A percentile compares a stretch with the other conserved stretches of the same genome.
Conservation (phyloP, 2,888 invertebrate species). For the Tuberolachnus salignus region DNA sequence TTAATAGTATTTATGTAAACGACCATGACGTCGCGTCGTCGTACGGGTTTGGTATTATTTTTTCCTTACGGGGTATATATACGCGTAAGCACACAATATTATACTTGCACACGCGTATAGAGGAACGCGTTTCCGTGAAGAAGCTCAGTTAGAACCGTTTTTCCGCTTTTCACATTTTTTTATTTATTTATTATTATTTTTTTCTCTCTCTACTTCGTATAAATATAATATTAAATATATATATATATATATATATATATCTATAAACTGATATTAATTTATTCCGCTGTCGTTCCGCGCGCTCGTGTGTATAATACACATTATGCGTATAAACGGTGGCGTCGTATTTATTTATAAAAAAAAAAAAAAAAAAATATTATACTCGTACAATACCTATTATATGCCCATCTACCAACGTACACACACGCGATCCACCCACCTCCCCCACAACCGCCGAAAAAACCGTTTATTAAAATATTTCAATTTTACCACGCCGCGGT, state of each 20-base stretch:
- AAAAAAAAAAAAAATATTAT: not conserved
- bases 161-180: conserved; percentile 13
- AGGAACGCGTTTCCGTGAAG: conserved; percentile 41
- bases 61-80: not conserved
- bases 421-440: conserved; percentile 46
- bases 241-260: no score
- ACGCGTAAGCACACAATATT: not conserved
- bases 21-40: no score
- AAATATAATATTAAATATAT: conserved; percentile 6
- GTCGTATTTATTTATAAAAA: no score
- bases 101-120: no score
- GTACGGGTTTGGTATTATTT: not conserved
- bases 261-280: no score
- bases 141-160: conserved; percentile 53
- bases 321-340: no score
- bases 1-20: no score
- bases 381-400: not conserved
- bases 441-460: conserved; percentile 24
- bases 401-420: not conserved
- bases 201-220: not conserved
- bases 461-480: conserved; percentile 55
- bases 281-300: conserved; percentile 38
- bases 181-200: not conserved
- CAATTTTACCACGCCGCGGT: conserved; percentile 27
- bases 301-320: not conserved